These are phyloP conservation scores for Onychostruthus taczanowskii DNA, from an alignment of 2,113 vertebrate genomes.

Conservation along the genomic window DNA sequence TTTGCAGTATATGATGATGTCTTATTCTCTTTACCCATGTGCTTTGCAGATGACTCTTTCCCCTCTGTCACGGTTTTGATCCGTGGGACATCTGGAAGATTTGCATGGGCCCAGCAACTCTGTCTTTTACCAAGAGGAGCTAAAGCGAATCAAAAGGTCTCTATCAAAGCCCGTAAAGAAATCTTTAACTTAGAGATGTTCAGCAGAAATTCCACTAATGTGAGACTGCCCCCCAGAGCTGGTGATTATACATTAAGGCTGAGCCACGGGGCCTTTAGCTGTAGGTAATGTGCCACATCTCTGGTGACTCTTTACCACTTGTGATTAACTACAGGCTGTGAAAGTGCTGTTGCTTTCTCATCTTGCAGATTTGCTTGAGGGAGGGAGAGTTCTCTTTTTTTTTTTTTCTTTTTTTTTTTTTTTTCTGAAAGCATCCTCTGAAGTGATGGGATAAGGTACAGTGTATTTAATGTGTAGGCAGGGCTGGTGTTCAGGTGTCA, in stretches of 20 bases:
- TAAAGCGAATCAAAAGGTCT: constrained; percentile 93
- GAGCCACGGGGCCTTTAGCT: constrained; percentile 27
- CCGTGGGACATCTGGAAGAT: constrained; percentile 91
- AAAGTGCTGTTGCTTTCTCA: neutral
- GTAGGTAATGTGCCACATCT: constrained; percentile 45
- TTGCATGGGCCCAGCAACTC: constrained; percentile 95
- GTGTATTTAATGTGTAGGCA: neutral
- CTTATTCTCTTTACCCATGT: neutral
- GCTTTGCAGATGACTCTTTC: constrained; percentile 84
- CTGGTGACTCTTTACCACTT: constrained; percentile 13
- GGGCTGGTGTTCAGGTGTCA: neutral
- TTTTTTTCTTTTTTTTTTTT: neutral
- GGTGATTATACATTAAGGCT: constrained; percentile 33
- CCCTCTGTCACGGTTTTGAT: constrained; percentile 92
- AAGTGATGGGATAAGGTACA: neutral
- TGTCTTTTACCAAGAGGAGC: constrained; percentile 93
- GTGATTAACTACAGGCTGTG: neutral
- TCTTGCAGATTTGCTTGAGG: neutral
- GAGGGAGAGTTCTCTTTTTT: neutral
- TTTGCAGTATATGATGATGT: neutral
- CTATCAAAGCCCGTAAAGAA: constrained; percentile 56
- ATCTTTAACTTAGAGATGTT: constrained; percentile 32
- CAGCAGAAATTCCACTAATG: constrained; percentile 46
- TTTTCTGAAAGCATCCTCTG: neutral
- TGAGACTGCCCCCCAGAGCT: constrained; percentile 39